Evolutionary conservation across 2,888 invertebrate genomes (phyloP).

Genomic region (Eristalis intricaria): DNA sequence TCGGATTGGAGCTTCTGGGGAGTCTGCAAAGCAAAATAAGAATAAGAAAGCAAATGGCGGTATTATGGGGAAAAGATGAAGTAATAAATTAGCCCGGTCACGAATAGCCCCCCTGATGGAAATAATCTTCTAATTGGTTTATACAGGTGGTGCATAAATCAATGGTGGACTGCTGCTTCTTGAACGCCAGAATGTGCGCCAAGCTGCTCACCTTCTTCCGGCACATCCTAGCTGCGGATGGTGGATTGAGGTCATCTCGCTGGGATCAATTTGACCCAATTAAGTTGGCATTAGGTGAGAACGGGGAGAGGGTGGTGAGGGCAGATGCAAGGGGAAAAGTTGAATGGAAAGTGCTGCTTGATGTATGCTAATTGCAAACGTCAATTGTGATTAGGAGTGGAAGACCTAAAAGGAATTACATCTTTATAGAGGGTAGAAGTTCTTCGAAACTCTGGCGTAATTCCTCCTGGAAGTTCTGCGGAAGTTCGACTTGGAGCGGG

Average conservation of each 20-base stretch:
- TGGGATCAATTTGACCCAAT: conserved; percentile 61
- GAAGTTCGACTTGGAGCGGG: background rate
- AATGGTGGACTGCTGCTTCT: conserved; percentile 29
- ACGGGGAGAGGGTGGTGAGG: background rate
- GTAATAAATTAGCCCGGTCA: conserved; percentile 71
- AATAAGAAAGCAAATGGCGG: conserved; percentile 45
- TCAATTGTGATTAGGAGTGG: conserved; percentile 10
- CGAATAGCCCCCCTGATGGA: conserved; percentile 32
- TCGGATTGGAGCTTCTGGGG: background rate
- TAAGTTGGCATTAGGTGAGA: conserved; percentile 39
- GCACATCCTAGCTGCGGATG: background rate
- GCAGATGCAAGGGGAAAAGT: background rate
- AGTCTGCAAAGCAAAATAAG: background rate
- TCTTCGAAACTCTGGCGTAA: background rate
- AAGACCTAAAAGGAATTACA: background rate
- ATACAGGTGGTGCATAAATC: conserved; percentile 68
- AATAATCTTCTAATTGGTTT: conserved; percentile 68
- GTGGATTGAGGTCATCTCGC: conserved; percentile 45
- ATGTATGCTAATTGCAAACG: conserved; percentile 35
- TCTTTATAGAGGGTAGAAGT: background rate
- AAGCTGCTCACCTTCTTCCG: background rate
- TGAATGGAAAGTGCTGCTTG: background rate
- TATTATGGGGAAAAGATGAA: conserved; percentile 64
- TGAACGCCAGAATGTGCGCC: background rate
- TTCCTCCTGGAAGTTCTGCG: background rate